These are phyloP conservation scores for Nyleta sp. DNA, from an alignment of 2,888 invertebrate genomes.

Conservation along the genomic window DNA sequence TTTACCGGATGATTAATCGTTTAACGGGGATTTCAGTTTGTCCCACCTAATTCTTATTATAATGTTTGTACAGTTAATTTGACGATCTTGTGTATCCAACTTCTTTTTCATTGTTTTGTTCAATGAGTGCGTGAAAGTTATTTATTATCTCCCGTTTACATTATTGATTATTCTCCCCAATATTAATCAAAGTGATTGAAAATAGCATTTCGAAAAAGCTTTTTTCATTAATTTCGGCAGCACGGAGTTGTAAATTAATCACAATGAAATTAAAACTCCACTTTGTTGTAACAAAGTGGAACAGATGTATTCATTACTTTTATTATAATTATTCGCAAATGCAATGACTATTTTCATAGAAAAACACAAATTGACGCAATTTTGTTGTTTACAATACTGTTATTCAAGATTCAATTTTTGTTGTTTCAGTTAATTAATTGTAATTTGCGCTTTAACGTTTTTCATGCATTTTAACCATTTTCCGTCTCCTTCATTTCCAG, in stretches of 20 bases:
- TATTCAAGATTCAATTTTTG: too few relatives aligned
- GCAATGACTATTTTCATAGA: too few relatives aligned
- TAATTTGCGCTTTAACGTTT: too few relatives aligned
- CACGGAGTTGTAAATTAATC: neutral
- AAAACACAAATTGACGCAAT: too few relatives aligned
- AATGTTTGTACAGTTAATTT: constrained; percentile 37
- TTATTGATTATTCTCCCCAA: constrained; percentile 41
- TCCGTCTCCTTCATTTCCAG: constrained; percentile 24
- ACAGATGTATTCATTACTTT: too few relatives aligned
- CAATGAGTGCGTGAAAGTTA: constrained; percentile 44
- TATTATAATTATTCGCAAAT: too few relatives aligned
- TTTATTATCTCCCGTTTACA: constrained; percentile 23
- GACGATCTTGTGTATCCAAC: constrained; percentile 35
- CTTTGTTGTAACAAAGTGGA: too few relatives aligned
- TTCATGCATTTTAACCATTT: too few relatives aligned
- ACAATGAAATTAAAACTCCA: constrained; percentile 2
- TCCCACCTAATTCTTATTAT: constrained; percentile 47
- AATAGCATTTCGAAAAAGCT: neutral
- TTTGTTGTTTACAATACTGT: too few relatives aligned
- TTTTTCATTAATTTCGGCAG: constrained; percentile 15
- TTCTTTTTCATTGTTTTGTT: constrained; percentile 45
- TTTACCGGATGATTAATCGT: constrained; percentile 60
- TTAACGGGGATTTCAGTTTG: constrained; percentile 51
- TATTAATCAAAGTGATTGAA: constrained; percentile 40
- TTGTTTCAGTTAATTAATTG: too few relatives aligned